Evolutionary conservation across 2,797 vertebrate species (phyloP).

Genomic region (Coluber constrictor): DNA sequence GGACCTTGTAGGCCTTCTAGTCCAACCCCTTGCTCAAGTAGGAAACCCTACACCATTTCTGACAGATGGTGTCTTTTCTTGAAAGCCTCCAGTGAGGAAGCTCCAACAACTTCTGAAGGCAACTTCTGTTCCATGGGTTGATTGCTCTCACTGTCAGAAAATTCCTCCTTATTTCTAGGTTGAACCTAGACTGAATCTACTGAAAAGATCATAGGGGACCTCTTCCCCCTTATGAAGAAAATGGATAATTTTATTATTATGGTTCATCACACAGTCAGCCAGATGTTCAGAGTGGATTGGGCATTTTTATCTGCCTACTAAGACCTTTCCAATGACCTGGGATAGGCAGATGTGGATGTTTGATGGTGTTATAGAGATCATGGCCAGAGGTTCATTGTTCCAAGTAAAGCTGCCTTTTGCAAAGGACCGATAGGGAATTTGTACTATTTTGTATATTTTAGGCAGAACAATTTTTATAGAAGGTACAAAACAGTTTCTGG

Average conservation of each 20-base stretch:
- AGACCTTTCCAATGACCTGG: neutral
- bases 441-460: neutral
- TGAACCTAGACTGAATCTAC: too few relatives aligned
- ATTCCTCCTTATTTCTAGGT: too few relatives aligned
- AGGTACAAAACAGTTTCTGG: neutral
- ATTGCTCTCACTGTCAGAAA: too few relatives aligned
- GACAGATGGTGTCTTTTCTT: too few relatives aligned
- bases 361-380: neutral
- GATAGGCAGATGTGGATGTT: neutral
- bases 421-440: neutral
- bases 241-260: neutral
- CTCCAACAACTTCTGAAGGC: too few relatives aligned
- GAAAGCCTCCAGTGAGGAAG: too few relatives aligned
- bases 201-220: neutral
- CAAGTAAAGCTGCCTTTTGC: neutral
- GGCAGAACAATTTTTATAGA: neutral
- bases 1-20: too few relatives aligned
- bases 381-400: neutral
- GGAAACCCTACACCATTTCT: too few relatives aligned
- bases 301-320: neutral
- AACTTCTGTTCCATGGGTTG: too few relatives aligned
- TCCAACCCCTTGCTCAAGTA: too few relatives aligned
- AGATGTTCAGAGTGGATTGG: neutral
- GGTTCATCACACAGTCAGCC: neutral
- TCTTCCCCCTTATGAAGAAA: neutral